A percentile compares a stretch with the other conserved stretches of the same genome.
phyloP scores from a whole-genome alignment of 1,140 invertebrate species.

The Ceratoteleas bidentatus region DNA sequence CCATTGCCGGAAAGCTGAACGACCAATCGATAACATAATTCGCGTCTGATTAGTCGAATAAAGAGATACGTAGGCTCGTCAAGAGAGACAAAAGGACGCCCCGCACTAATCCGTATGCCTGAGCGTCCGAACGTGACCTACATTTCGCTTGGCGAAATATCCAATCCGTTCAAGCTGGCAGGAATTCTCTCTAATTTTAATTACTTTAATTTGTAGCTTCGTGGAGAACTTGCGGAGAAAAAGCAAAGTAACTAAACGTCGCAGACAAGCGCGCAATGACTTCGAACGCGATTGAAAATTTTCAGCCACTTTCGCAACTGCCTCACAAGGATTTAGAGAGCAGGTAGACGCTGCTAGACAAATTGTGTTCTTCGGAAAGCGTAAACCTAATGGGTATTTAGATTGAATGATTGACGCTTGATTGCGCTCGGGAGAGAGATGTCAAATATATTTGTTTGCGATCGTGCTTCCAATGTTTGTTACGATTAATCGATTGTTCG shows the following conservation, averaged over 20 bases:
- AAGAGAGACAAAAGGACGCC: conserved; percentile 10
- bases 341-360: conserved; percentile 55
- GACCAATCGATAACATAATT: conserved; percentile 7
- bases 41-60: neutral
- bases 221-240: conserved; percentile 50
- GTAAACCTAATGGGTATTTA: conserved; percentile 62
- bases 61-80: neutral
- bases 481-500: conserved; percentile 23
- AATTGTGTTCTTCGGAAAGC: conserved; percentile 56
- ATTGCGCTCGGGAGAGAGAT: conserved; percentile 42
- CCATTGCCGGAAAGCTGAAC: neutral
- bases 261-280: conserved; percentile 51
- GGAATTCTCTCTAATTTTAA: conserved; percentile 56
- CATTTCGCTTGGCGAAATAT: conserved; percentile 42
- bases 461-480: conserved; percentile 14
- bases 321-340: conserved; percentile 45
- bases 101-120: conserved; percentile 25
- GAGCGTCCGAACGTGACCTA: conserved; percentile 33
- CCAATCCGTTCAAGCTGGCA: conserved; percentile 40
- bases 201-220: conserved; percentile 58
- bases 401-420: conserved; percentile 65
- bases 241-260: conserved; percentile 56
- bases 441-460: conserved; percentile 43
- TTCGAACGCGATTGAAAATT: conserved; percentile 60
- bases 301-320: conserved; percentile 62